A percentile compares a stretch with the other conserved stretches of the same genome.
Conservation (phyloP, 2,888 invertebrate species). For the Drosophila niveifrons region DNA sequence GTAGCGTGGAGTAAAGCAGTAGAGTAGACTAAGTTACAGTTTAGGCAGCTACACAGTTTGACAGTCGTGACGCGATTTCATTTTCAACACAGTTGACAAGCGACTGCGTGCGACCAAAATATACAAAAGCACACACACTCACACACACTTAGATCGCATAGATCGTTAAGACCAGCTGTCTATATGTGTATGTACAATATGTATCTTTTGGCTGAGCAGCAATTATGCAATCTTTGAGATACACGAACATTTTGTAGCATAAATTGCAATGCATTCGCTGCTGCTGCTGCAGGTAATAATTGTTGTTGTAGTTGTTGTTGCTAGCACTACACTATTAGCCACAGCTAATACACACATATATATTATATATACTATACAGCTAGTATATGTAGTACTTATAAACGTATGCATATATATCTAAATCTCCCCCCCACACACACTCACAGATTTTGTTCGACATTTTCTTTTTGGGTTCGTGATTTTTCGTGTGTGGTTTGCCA, state of each 20-base stretch:
- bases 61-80: neutral
- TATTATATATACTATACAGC: constrained; percentile 24
- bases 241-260: constrained; percentile 39
- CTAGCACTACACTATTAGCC: constrained; percentile 40
- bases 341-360: constrained; percentile 16
- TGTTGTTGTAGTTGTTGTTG: constrained; percentile 30
- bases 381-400: constrained; percentile 10
- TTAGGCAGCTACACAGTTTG: no score
- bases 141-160: neutral
- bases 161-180: constrained; percentile 50
- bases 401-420: constrained; percentile 3
- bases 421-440: constrained; percentile 34
- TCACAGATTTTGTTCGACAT: constrained; percentile 74
- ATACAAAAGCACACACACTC: constrained; percentile 43
- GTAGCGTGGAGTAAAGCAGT: no score
- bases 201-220: constrained; percentile 59
- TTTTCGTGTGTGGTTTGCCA: constrained; percentile 53
- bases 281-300: constrained; percentile 59
- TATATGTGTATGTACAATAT: constrained; percentile 30
- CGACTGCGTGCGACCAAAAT: constrained; percentile 58
- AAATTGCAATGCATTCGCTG: constrained; percentile 28
- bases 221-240: constrained; percentile 75
- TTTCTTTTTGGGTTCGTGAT: constrained; percentile 55
- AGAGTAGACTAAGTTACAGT: no score
- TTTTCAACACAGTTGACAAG: constrained; percentile 42